Conservation (phyloP, 2,888 invertebrate genomes). For the Nomada hirtipes region DNA sequence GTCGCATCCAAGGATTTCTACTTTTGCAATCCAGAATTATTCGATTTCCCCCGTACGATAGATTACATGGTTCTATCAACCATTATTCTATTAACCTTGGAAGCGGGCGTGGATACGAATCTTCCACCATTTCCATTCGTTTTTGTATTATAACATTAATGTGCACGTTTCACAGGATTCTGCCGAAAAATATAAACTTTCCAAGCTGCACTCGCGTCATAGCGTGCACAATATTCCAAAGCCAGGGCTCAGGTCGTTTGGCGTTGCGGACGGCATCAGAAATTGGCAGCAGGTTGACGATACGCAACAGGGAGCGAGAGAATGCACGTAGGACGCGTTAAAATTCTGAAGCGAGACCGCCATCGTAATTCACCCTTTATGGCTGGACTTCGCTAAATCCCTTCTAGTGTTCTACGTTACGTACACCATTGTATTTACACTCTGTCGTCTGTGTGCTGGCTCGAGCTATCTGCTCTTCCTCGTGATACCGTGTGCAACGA, state of each 20-base stretch:
- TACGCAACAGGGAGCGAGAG: constrained; percentile 7
- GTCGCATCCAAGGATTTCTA: background rate
- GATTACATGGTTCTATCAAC: too few relatives aligned
- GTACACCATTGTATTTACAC: constrained; percentile 38
- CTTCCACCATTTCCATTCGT: too few relatives aligned
- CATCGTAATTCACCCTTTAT: constrained; percentile 80
- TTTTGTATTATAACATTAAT: too few relatives aligned
- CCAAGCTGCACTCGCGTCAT: too few relatives aligned
- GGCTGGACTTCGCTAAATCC: constrained; percentile 78
- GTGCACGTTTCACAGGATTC: too few relatives aligned
- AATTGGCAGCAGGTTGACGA: constrained; percentile 44
- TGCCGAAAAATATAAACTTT: too few relatives aligned
- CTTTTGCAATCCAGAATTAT: too few relatives aligned
- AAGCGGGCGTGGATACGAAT: too few relatives aligned
- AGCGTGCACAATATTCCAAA: background rate
- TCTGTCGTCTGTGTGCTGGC: constrained; percentile 5
- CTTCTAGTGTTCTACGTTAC: constrained; percentile 64
- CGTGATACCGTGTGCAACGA: background rate
- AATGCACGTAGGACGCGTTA: constrained; percentile 56
- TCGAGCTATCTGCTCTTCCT: background rate
- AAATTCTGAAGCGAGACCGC: constrained; percentile 77
- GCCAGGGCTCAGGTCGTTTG: constrained; percentile 50
- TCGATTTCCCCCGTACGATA: too few relatives aligned
- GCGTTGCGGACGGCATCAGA: constrained; percentile 38
- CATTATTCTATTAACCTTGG: too few relatives aligned